Base-by-base conservation (phyloP, 2,888 invertebrate genomes). In the Nebria salina region DNA sequence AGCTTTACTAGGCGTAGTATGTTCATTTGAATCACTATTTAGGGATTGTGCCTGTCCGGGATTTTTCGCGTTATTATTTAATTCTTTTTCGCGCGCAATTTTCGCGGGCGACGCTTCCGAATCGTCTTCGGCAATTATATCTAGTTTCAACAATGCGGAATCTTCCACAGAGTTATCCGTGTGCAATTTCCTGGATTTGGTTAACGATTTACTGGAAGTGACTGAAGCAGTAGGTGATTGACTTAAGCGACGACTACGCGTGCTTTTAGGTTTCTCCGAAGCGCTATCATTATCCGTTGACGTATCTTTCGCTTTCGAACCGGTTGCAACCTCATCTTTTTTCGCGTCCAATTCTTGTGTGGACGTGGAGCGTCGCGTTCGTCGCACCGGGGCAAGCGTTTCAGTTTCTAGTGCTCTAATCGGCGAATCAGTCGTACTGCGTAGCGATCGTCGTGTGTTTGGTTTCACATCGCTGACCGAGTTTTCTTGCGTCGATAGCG, bases 121-220 rank as follows among this genome's bases (percentile, higher is more conserved):
- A 72, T 83, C 84, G 65, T 76, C 82, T 80, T 84, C 84, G 74
- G 72, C 75, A 65, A 84, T 84, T 6, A 83, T 78, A 76, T 84
- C 84, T 34, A 85, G 77, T 26, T 78, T 81, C 74, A 70, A 70
- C 34, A 83, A 8, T 82, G 83, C 83, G 73, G 75, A 20, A 20
- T 54, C 34, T 15, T 75, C 72, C 8, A 20, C n/a, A 20, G 3
- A 8, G 0, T 70, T 70, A 42, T 84, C 84, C 9, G 83, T 84
- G 66, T 83, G 77, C 7, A 84, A 85, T 20, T 84, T 84, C 76
- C 82, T 82, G 9, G 84, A 84, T 26, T 84, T 79, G n/a, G 80
- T 74, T 9, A 81, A 82, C 64, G 82, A 66, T 72, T 34, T 54
- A n/a, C 72, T 20, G 15, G 72, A 2, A 72, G 8, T n/a, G 1